Conservation (phyloP, 2,888 invertebrate genomes). For the Dermolepida albohirtum region DNA sequence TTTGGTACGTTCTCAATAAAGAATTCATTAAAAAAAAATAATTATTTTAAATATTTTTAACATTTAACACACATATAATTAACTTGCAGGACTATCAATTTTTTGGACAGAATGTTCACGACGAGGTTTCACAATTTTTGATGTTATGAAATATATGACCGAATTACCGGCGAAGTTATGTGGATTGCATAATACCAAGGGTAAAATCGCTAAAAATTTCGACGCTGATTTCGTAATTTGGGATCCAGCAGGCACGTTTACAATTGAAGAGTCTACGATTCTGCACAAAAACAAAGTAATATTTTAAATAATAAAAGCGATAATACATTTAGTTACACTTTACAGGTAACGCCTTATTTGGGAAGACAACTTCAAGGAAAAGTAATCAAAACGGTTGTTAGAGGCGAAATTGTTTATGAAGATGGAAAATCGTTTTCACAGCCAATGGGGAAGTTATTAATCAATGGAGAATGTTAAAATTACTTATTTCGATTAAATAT, state of each 20-base stretch:
- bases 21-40: too few species aligned
- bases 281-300: slow-evolving; percentile 77
- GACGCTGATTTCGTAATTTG: slow-evolving; percentile 82
- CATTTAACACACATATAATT: too few species aligned
- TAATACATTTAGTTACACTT: slow-evolving; percentile 46
- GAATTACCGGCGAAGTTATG: slow-evolving; percentile 73
- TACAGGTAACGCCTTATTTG: slow-evolving; percentile 75
- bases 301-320: not conserved
- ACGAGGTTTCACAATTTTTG: slow-evolving; percentile 68
- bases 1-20: slow-evolving; percentile 67
- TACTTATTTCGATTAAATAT: too few species aligned
- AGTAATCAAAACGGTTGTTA: slow-evolving; percentile 74
- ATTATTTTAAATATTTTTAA: too few species aligned
- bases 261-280: slow-evolving; percentile 70
- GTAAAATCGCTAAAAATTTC: slow-evolving; percentile 71
- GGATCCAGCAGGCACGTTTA: slow-evolving; percentile 73
- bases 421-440: slow-evolving; percentile 62
- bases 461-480: too few species aligned
- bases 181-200: slow-evolving; percentile 72
- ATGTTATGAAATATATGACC: slow-evolving; percentile 72
- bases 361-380: slow-evolving; percentile 72
- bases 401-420: slow-evolving; percentile 73
- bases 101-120: slow-evolving; percentile 75
- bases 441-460: slow-evolving; percentile 67
- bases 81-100: slow-evolving; percentile 70